Conservation (phyloP, 1,140 invertebrate species). For the Laupala kohalensis region DNA sequence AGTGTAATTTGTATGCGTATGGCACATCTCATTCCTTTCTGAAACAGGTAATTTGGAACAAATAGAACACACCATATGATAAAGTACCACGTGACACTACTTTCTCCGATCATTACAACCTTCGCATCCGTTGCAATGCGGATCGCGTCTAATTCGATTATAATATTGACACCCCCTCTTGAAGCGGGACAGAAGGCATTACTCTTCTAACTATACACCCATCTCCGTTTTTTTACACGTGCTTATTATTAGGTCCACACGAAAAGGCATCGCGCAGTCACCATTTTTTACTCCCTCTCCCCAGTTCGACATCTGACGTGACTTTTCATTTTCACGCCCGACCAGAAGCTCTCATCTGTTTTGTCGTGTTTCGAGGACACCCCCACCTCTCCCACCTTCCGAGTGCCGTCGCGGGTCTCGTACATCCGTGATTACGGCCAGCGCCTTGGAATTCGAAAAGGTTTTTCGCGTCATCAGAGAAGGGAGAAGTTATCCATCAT, state of each 20-base stretch:
- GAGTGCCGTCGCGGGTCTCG: background rate
- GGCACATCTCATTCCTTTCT: too few relatives aligned
- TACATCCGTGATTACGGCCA: background rate
- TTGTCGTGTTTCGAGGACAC: background rate
- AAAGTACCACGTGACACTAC: too few relatives aligned
- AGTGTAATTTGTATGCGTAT: too few relatives aligned
- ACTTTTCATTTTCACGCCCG: background rate
- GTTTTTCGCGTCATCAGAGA: background rate
- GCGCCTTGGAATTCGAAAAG: background rate
- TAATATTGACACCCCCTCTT: background rate
- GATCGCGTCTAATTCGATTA: background rate
- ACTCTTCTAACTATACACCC: too few relatives aligned
- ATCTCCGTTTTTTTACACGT: too few relatives aligned
- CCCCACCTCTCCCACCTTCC: too few relatives aligned
- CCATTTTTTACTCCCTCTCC: background rate
- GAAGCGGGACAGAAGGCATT: background rate
- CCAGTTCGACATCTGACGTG: background rate
- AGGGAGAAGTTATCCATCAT: background rate
- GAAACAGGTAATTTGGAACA: too few relatives aligned
- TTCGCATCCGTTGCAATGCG: too few relatives aligned
- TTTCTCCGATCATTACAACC: too few relatives aligned
- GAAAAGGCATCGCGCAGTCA: too few relatives aligned
- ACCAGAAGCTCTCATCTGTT: background rate
- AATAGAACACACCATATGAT: too few relatives aligned
- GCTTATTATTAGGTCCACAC: too few relatives aligned